phyloP scores from a whole-genome alignment of 2,888 invertebrate species.

The Phrixothrix hirtus region DNA sequence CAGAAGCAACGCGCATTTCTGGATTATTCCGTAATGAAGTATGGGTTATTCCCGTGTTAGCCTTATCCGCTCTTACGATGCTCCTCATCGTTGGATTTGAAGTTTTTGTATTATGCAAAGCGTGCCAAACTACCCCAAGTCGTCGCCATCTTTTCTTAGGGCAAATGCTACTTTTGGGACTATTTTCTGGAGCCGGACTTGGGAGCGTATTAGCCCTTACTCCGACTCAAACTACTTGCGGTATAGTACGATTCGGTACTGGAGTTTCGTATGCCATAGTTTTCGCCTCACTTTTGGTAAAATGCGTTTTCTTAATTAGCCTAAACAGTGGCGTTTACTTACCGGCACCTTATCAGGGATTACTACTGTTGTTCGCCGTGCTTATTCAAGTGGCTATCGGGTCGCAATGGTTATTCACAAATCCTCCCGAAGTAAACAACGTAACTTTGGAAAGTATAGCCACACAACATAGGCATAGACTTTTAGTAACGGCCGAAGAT shows the following conservation, averaged over 20 bases:
- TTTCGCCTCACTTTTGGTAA: constrained; percentile 89
- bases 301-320: constrained; percentile 90
- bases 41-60: constrained; percentile 90
- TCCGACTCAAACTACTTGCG: constrained; percentile 79
- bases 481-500: constrained; percentile 52
- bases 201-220: constrained; percentile 78
- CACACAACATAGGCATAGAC: constrained; percentile 51
- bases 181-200: constrained; percentile 80
- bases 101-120: constrained; percentile 84
- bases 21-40: constrained; percentile 68
- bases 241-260: constrained; percentile 78
- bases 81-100: constrained; percentile 85
- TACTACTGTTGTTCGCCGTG: constrained; percentile 87
- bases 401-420: constrained; percentile 81
- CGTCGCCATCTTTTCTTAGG: constrained; percentile 85
- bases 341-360: constrained; percentile 88
- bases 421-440: constrained; percentile 68
- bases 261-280: constrained; percentile 84
- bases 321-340: constrained; percentile 89
- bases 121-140: constrained; percentile 80
- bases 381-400: constrained; percentile 87
- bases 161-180: constrained; percentile 81
- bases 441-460: constrained; percentile 52
- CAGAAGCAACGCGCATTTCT: constrained; percentile 39
- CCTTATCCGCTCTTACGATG: constrained; percentile 83